Percentiles rank a stretch among this genome's conserved stretches.
Evolutionary conservation across 2,113 vertebrate genomes (phyloP).

Genomic region (Gallinago media): DNA sequence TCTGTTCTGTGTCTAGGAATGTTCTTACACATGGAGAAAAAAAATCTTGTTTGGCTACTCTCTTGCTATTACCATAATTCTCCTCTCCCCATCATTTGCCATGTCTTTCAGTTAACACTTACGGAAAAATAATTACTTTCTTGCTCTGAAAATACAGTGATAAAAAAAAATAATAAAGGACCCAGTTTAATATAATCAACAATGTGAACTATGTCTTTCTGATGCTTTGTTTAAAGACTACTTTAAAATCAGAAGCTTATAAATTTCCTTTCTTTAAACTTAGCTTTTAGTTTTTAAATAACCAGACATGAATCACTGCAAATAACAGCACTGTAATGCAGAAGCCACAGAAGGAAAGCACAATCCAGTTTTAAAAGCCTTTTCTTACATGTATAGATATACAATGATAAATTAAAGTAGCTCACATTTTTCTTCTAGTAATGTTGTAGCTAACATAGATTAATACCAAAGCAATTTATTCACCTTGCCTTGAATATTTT

Average conservation of each 20-base stretch:
- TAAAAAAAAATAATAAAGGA: not conserved
- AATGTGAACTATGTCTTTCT: not conserved
- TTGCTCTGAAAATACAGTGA: not conserved
- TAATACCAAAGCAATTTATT: not conserved
- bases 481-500: not conserved
- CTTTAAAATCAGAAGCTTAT: not conserved
- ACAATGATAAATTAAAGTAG: not conserved
- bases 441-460: not conserved
- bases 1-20: not conserved
- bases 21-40: not conserved
- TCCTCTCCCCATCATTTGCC: not conserved
- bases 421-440: not conserved
- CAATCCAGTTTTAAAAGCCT: not conserved
- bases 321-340: not conserved
- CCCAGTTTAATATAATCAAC: not conserved
- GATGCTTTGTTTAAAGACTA: slow-evolving; percentile 10
- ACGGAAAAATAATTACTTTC: not conserved
- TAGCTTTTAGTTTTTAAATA: slow-evolving; percentile 30
- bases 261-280: not conserved
- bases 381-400: not conserved
- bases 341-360: not conserved
- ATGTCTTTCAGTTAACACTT: not conserved
- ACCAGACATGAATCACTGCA: not conserved
- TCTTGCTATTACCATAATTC: not conserved
- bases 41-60: not conserved